Base-by-base conservation (phyloP, 1,140 invertebrate species). In the Drosophila funebris region DNA sequence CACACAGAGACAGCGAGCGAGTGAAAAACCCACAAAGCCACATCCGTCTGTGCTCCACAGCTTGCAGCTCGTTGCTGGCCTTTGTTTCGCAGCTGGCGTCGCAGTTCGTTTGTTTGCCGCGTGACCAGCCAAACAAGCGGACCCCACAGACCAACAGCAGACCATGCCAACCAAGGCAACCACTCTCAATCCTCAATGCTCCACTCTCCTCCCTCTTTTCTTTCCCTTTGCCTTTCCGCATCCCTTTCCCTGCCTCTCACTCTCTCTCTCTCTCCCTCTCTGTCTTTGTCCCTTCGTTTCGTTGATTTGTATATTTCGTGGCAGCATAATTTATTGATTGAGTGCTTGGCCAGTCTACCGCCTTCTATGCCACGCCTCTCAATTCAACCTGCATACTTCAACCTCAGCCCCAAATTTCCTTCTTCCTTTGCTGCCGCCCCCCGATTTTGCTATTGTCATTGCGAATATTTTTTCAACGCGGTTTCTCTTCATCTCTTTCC, bases 291-390 rank as follows among this genome's bases (percentile, higher is more conserved):
- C 31, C 1, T 24, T 18, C 16, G 29, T 36, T 27, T 78, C 63
- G 78, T 63, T 88, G 83, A 88, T 88, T 88, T 87, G 83, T 87
- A 83, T 87, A 88, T 87, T 87, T 78, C 75, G 78, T 78, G 83
- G 83, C 75, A 88, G 78, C 83, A 87, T 87, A 87, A 87, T 87
- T 87, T 87, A 87, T 87, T 87, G 82, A 87, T 87, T 87, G 82
- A 87, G 82, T 88, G 82, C 69, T 87, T 85, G 82, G 69, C 71
- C 82, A 85, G 69, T 83, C 50, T 52, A 31, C 69, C 62, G 73
- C 50, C 33, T 13, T 18, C 20, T n/a, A 22, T 22, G 27, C 48
- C 22, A 4, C 29, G 20, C 43, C 43, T 27, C 24, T 13, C 50
- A 31, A 60, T 29, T 29, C 37, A 18, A 3, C 18, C 20, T n/a